Conservation (phyloP, 2,888 invertebrate genomes). For the Spatulosminthurus flaviceps region DNA sequence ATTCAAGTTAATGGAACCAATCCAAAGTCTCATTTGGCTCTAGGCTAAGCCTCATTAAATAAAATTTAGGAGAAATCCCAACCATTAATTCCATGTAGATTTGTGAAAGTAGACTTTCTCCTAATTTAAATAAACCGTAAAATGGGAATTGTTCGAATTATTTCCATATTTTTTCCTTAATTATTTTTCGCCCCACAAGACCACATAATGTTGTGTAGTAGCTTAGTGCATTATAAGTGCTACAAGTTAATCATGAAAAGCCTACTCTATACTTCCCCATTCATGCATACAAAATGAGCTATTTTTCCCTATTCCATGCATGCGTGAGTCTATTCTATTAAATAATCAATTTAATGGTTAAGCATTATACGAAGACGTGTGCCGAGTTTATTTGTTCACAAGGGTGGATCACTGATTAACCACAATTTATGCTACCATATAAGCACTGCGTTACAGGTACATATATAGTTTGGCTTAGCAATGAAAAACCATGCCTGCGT, state of each 20-base stretch:
- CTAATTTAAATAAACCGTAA: too few relatives aligned
- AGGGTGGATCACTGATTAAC: slow-evolving; percentile 56
- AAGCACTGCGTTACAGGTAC: too few relatives aligned
- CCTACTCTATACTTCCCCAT: neutral
- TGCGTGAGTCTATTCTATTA: slow-evolving; percentile 24
- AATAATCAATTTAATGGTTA: slow-evolving; percentile 53
- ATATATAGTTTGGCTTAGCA: neutral
- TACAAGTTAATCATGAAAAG: slow-evolving; percentile 7
- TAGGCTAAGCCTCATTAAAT: neutral
- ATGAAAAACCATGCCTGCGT: too few relatives aligned
- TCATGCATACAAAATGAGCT: slow-evolving; percentile 3
- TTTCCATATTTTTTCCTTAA: too few relatives aligned
- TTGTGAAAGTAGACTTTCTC: too few relatives aligned
- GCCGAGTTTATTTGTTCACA: slow-evolving; percentile 46
- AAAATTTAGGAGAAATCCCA: neutral
- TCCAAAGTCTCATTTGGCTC: neutral
- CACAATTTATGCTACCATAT: slow-evolving; percentile 41
- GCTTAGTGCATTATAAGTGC: too few relatives aligned
- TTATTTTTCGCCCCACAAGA: too few relatives aligned
- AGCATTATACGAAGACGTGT: slow-evolving; percentile 42
- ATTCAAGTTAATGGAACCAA: slow-evolving; percentile 6
- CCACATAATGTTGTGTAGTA: too few relatives aligned
- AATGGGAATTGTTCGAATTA: too few relatives aligned
- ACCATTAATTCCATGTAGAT: too few relatives aligned
- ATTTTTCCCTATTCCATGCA: slow-evolving; percentile 3